Percentiles rank a stretch among this genome's conserved stretches.
These are phyloP conservation scores for Protobothrops flavoviridis DNA, from an alignment of 2,113 vertebrate species.

Conservation along the genomic window DNA sequence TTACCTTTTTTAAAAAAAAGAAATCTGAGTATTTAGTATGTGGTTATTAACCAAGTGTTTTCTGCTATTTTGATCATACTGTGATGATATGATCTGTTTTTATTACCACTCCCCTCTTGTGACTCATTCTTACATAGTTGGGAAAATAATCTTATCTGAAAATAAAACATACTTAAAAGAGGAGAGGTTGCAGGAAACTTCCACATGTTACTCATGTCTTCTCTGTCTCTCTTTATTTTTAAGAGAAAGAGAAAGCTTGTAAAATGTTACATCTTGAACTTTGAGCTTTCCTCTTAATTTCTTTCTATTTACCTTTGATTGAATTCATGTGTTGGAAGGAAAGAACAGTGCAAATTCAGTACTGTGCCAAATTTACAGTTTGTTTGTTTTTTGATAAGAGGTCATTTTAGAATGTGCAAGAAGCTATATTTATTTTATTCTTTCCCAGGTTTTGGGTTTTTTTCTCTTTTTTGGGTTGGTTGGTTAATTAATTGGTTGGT, in stretches of 20 bases:
- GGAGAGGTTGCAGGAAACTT: conserved; percentile 14
- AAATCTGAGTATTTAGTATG: conserved; percentile 33
- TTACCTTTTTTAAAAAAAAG: conserved; percentile 16
- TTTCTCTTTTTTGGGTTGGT: neutral
- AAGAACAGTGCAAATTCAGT: conserved; percentile 35
- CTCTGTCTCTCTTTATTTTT: neutral
- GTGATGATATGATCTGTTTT: neutral
- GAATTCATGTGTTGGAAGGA: neutral
- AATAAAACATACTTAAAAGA: conserved; percentile 21
- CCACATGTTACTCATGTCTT: neutral
- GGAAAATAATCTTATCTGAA: neutral
- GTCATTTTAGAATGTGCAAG: neutral
- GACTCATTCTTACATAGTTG: conserved; percentile 14
- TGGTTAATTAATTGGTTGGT: neutral
- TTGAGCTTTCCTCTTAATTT: neutral
- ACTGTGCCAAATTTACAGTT: neutral
- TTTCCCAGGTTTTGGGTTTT: neutral
- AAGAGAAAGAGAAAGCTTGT: neutral
- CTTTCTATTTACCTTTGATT: neutral
- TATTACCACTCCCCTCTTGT: conserved; percentile 13
- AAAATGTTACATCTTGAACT: conserved; percentile 16
- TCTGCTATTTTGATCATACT: conserved; percentile 22
- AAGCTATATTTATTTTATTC: neutral
- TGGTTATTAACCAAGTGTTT: conserved; percentile 33
- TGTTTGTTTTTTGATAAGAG: neutral